These are phyloP conservation scores for Bactericera cockerelli DNA, from an alignment of 1,140 invertebrate species.

Conservation along the genomic window DNA sequence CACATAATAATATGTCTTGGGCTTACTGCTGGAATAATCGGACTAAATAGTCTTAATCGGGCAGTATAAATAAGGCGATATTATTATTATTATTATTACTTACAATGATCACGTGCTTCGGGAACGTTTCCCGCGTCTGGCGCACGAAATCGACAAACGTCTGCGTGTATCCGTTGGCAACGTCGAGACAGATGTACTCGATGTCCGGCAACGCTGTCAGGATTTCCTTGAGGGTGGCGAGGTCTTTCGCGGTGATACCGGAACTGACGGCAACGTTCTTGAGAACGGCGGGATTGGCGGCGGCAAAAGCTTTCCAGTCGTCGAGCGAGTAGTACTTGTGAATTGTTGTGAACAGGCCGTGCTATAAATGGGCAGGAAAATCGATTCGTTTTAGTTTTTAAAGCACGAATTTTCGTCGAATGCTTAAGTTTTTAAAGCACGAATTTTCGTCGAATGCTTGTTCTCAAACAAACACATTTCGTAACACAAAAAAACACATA, in stretches of 20 bases:
- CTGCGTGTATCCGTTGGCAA: conserved; percentile 94
- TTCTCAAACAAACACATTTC: no score
- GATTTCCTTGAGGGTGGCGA: conserved; percentile 56
- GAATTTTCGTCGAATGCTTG: no score
- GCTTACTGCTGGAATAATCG: no score
- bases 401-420: no score
- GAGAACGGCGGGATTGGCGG: conserved; percentile 49
- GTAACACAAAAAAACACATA: no score
- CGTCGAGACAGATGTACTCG: conserved; percentile 77
- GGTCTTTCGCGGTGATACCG: conserved; percentile 68
- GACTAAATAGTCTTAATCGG: no score
- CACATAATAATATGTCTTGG: no score
- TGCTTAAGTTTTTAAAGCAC: no score
- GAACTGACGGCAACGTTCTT: conserved; percentile 71
- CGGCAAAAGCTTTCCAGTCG: conserved; percentile 70
- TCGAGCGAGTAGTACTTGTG: conserved; percentile 83
- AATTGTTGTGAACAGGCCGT: conserved; percentile 73
- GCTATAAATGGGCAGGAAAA: conserved; percentile 42
- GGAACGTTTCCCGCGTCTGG: conserved; percentile 61
- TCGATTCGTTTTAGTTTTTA: conserved; percentile 4
- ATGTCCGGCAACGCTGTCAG: conserved; percentile 51
- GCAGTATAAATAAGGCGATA: no score
- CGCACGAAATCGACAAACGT: conserved; percentile 83
- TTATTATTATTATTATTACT: no score
- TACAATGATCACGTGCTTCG: conserved; percentile 80